phyloP scores from a whole-genome alignment of 2,797 vertebrate genomes.

The Bradypus variegatus region DNA sequence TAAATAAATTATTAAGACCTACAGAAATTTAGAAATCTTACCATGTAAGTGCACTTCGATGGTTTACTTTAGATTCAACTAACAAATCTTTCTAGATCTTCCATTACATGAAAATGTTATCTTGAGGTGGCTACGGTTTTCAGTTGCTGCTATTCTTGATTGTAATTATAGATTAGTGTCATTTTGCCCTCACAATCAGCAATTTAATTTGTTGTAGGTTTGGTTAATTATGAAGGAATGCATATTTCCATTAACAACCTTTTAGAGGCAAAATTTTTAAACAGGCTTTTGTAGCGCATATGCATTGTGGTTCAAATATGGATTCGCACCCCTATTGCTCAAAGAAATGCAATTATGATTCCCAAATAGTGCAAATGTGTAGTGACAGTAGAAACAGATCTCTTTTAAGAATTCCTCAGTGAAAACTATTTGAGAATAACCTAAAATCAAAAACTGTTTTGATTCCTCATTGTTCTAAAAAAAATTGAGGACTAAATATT shows the following conservation, averaged over 20 bases:
- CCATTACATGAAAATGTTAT: conserved; percentile 17
- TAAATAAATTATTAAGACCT: background rate
- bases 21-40: background rate
- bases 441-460: background rate
- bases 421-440: background rate
- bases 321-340: conserved; percentile 9
- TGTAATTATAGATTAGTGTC: conserved; percentile 63
- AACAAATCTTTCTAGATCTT: conserved; percentile 1
- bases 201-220: conserved; percentile 63
- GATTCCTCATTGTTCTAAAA: background rate
- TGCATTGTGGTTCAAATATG: conserved; percentile 30
- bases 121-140: conserved; percentile 46
- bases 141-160: conserved; percentile 53
- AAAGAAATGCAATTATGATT: conserved; percentile 25
- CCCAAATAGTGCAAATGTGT: background rate
- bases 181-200: conserved; percentile 61
- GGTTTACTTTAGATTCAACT: conserved; percentile 31
- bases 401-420: background rate
- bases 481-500: background rate
- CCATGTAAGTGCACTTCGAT: background rate
- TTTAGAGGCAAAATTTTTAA: conserved; percentile 34
- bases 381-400: background rate
- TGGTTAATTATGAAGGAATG: conserved; percentile 60
- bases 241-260: conserved; percentile 55
- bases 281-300: background rate